Percentiles rank a stretch among this genome's conserved stretches.
phyloP scores from a whole-genome alignment of 2,113 vertebrate species.

The Oplegnathus fasciatus region DNA sequence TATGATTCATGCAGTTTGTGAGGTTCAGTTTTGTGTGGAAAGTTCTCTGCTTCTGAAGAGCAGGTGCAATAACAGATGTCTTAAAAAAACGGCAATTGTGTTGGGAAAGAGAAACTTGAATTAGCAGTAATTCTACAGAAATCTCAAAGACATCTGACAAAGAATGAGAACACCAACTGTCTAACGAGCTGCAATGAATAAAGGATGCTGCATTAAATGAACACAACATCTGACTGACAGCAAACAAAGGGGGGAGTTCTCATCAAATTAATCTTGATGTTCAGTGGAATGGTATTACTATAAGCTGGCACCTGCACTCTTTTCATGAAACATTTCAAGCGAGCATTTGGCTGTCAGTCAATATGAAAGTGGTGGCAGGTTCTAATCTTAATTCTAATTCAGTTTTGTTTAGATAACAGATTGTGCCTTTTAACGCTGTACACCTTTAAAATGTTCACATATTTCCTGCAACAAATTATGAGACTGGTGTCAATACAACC shows the following conservation, averaged over 20 bases:
- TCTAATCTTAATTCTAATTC: neutral
- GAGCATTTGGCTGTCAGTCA: neutral
- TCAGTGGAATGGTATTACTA: neutral
- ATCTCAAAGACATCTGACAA: neutral
- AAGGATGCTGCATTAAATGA: neutral
- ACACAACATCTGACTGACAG: neutral
- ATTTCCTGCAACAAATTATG: neutral
- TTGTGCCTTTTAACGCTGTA: neutral
- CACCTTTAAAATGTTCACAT: neutral
- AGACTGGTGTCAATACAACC: neutral
- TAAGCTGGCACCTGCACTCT: neutral
- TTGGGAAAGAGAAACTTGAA: neutral
- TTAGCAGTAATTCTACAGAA: neutral
- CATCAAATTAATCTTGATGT: neutral
- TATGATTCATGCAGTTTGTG: neutral
- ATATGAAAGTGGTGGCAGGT: neutral
- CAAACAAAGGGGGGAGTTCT: neutral
- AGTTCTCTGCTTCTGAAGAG: neutral
- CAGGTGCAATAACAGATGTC: neutral
- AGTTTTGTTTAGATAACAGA: neutral
- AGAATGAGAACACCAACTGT: neutral
- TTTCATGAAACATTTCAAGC: neutral
- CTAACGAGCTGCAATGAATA: neutral
- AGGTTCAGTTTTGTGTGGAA: constrained; percentile 12
- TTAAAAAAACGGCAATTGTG: neutral